Base-by-base conservation (phyloP, 2,113 vertebrate species). In the Tor tambroides region DNA sequence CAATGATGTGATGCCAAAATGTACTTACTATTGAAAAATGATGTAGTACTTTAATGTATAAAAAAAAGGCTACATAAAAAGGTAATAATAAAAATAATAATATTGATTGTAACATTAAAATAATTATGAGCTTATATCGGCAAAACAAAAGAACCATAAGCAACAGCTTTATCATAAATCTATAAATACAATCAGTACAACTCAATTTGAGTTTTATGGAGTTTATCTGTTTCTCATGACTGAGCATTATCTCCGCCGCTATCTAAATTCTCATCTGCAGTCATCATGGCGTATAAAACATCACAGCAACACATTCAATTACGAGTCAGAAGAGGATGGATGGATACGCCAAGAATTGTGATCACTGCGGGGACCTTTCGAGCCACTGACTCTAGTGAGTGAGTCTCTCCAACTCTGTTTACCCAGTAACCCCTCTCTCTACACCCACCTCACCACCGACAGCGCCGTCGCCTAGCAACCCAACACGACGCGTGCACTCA, bases 401-500 rank as follows among this genome's bases (percentile, higher is more conserved):
- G n/a, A 87, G 49, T 83, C 74, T 86, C 78, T 84, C 86, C 76
- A 88, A 87, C 76, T 88, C 81, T 90, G 87, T 89, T 91, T 91
- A 90, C 88, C 86, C 87, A 87, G 80, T 86, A 91, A 85, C 90
- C 88, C 88, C 87, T 89, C 87, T 88, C 84, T 83, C 56, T 91
- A 91, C 91, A 90, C 91, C 89, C 91, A 91, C 90, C 79, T 87
- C 71, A 63, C 87, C 89, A 87, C 91, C 83, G 80, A 91, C 89
- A 88, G 90, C 56, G 84, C 71, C 28, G 91, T 89, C 88, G 85
- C 89, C 85, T 91, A 88, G 91, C 90, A 92, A 91, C 91, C 80
- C 84, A 54, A 89, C 84, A 90, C 86, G 81, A 89, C 63, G 88
- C 86, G 71, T 77, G 87, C 84, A 89, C 72, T 84, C 84, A 49